Conservation (phyloP, 35 echinoderm and acorn worm species). For the Anneissia japonica region DNA sequence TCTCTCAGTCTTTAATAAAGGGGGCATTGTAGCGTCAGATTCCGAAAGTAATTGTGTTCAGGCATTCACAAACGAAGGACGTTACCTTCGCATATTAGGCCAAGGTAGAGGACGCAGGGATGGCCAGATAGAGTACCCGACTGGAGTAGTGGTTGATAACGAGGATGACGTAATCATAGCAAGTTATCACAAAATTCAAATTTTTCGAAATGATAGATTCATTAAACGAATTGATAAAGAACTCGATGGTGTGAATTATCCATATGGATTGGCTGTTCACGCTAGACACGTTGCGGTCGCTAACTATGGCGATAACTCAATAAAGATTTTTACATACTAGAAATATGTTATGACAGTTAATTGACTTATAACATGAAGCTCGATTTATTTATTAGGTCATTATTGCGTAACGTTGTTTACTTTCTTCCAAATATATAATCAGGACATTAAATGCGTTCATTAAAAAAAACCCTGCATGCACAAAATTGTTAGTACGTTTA, state of each 20-base stretch:
- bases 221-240: background rate
- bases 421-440: too few species aligned
- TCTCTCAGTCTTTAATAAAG: background rate
- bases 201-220: background rate
- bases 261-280: background rate
- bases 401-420: too few species aligned
- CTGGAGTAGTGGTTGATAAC: background rate
- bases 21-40: background rate
- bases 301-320: background rate
- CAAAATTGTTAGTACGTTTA: too few species aligned
- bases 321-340: background rate
- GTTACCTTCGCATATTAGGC: background rate
- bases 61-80: background rate
- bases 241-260: background rate
- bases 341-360: too few species aligned
- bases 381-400: too few species aligned
- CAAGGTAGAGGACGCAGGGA: background rate
- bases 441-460: too few species aligned
- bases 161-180: background rate
- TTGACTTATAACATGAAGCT: too few species aligned
- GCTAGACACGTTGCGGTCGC: background rate
- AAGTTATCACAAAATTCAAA: background rate
- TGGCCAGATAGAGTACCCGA: background rate
- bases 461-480: too few species aligned
- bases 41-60: background rate